Percentiles rank a stretch among this genome's conserved stretches.
These are phyloP conservation scores for Hirundichthys speculiger DNA, from an alignment of 2,113 vertebrate genomes.

Conservation along the genomic window DNA sequence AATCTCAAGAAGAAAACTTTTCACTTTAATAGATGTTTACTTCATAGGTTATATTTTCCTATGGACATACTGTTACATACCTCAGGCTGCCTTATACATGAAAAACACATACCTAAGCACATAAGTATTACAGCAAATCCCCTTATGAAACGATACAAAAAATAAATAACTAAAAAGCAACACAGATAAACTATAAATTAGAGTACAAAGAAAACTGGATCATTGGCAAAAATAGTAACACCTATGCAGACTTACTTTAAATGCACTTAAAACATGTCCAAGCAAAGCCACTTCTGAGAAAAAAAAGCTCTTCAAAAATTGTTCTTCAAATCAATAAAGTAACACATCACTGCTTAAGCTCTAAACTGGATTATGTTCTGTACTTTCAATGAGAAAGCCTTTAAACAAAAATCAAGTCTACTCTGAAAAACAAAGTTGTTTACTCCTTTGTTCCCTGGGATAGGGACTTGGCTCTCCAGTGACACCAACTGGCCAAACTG, in stretches of 20 bases:
- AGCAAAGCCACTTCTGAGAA: constrained; percentile 8
- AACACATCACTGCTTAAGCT: not conserved
- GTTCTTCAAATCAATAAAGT: not conserved
- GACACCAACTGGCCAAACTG: constrained; percentile 50
- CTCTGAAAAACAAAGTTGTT: constrained; percentile 75
- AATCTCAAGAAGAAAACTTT: constrained; percentile 52
- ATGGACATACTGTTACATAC: constrained; percentile 20
- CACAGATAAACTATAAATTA: not conserved
- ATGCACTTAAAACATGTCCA: constrained; percentile 8
- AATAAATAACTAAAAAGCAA: not conserved
- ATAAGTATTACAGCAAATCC: constrained; percentile 18
- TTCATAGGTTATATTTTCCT: constrained; percentile 15
- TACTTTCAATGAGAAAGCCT: constrained; percentile 2
- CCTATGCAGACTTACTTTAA: not conserved
- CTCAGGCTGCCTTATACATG: not conserved
- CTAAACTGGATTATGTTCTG: not conserved
- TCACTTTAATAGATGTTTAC: constrained; percentile 46
- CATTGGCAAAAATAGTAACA: not conserved
- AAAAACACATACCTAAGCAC: constrained; percentile 18
- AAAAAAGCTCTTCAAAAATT: not conserved
- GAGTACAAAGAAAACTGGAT: not conserved
- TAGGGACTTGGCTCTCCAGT: constrained; percentile 17
- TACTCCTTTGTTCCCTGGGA: constrained; percentile 63
- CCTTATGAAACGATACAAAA: not conserved
- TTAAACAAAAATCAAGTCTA: constrained; percentile 25